Evolutionary conservation across 2,888 invertebrate species (phyloP).

Genomic region (Cephalotes varians): DNA sequence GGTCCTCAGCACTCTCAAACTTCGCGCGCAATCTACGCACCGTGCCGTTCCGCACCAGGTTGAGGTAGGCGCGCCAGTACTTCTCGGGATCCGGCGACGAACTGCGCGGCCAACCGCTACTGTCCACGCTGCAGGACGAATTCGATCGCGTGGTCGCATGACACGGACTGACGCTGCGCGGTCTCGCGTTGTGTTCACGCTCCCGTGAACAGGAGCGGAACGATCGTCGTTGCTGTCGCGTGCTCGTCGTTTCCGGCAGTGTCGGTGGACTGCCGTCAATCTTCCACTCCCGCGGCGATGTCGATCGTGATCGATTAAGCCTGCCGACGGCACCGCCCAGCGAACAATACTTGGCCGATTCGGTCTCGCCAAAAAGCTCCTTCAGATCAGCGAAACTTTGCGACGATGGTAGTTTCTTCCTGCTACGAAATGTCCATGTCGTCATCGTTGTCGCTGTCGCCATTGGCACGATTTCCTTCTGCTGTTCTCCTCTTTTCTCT

Average conservation of each 20-base stretch:
- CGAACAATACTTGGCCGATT: conserved; percentile 88
- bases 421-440: conserved; percentile 65
- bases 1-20: conserved; percentile 90
- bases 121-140: conserved; percentile 89
- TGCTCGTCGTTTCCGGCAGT: conserved; percentile 73
- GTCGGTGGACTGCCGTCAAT: conserved; percentile 77
- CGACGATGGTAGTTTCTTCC: conserved; percentile 86
- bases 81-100: conserved; percentile 91
- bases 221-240: conserved; percentile 74
- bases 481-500: conserved; percentile 85
- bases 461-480: conserved; percentile 81
- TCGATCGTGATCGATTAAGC: conserved; percentile 82
- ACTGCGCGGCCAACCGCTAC: conserved; percentile 89
- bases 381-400: conserved; percentile 92
- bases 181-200: conserved; percentile 80
- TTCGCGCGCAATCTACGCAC: conserved; percentile 92
- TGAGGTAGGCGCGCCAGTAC: conserved; percentile 90
- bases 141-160: conserved; percentile 80
- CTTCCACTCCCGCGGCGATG: conserved; percentile 85
- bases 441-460: conserved; percentile 73
- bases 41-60: conserved; percentile 91
- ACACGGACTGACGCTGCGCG: conserved; percentile 85
- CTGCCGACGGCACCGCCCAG: conserved; percentile 72
- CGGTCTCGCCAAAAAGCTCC: conserved; percentile 93
- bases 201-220: conserved; percentile 86